A percentile compares a stretch with the other conserved stretches of the same genome.
Evolutionary conservation across 2,797 vertebrate species (phyloP).

Genomic region (Falco columbarius): DNA sequence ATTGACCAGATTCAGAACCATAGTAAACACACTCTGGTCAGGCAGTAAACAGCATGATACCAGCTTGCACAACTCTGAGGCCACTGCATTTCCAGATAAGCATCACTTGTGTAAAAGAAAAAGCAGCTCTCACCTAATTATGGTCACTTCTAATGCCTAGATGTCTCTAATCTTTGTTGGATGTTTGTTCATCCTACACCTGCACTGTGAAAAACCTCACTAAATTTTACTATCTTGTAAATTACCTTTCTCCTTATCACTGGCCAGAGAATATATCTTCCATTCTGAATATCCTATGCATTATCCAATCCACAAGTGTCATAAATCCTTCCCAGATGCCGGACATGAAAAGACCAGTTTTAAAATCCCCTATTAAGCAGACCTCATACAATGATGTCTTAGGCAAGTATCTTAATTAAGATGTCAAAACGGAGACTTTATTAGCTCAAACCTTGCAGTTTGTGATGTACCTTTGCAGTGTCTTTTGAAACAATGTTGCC

Average conservation of each 20-base stretch:
- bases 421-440: background rate
- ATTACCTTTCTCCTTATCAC: background rate
- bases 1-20: background rate
- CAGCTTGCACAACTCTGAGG: background rate
- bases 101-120: background rate
- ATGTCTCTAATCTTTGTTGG: background rate
- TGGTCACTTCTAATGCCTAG: background rate
- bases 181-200: background rate
- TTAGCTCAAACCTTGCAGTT: background rate
- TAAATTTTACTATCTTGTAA: background rate
- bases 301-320: background rate
- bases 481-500: conserved; percentile 13
- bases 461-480: background rate
- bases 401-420: background rate
- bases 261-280: background rate
- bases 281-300: background rate
- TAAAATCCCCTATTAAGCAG: background rate
- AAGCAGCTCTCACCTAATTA: background rate
- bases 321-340: background rate
- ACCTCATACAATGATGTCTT: background rate
- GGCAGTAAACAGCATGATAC: background rate
- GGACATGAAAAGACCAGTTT: background rate
- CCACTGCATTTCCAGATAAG: background rate
- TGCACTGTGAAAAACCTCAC: background rate
- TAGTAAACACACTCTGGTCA: background rate